phyloP scores from a whole-genome alignment of 2,888 invertebrate genomes.

The Orchestes rusci region DNA sequence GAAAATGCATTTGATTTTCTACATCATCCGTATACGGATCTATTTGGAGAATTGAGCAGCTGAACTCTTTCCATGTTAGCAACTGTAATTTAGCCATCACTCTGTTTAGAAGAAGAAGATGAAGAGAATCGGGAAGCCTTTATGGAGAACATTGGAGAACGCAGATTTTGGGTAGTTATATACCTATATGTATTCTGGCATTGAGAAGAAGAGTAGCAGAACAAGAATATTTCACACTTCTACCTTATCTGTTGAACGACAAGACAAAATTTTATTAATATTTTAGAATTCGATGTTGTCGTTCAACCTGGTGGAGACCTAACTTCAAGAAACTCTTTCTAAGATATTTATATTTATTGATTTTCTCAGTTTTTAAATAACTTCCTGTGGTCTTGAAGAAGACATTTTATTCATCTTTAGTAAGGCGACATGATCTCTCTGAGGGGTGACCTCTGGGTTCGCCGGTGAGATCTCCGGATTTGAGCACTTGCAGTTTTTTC shows the following conservation, averaged over 20 bases:
- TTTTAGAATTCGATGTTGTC: neutral
- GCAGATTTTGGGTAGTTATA: slow-evolving; percentile 8
- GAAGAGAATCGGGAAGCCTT: neutral
- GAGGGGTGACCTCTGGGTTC: too few species aligned
- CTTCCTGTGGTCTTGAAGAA: too few species aligned
- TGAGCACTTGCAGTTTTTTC: too few species aligned
- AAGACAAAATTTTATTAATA: neutral
- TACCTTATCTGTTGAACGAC: neutral
- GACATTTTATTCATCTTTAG: too few species aligned
- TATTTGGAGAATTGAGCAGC: too few species aligned
- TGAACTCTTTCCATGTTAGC: neutral
- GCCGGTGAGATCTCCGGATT: too few species aligned
- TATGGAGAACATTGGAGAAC: slow-evolving; percentile 1
- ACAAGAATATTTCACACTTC: neutral
- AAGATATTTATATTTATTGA: too few species aligned
- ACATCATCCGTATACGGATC: too few species aligned
- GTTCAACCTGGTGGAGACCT: neutral
- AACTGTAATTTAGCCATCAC: neutral
- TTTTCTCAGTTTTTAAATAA: too few species aligned
- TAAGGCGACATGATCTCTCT: too few species aligned
- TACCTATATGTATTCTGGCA: too few species aligned
- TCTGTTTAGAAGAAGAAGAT: neutral
- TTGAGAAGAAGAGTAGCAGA: slow-evolving; percentile 2
- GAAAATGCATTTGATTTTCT: too few species aligned
- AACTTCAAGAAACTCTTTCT: neutral